Percentiles rank a stretch among this genome's conserved stretches.
Conservation (phyloP, 2,797 vertebrate genomes). For the Capromys pilorides region DNA sequence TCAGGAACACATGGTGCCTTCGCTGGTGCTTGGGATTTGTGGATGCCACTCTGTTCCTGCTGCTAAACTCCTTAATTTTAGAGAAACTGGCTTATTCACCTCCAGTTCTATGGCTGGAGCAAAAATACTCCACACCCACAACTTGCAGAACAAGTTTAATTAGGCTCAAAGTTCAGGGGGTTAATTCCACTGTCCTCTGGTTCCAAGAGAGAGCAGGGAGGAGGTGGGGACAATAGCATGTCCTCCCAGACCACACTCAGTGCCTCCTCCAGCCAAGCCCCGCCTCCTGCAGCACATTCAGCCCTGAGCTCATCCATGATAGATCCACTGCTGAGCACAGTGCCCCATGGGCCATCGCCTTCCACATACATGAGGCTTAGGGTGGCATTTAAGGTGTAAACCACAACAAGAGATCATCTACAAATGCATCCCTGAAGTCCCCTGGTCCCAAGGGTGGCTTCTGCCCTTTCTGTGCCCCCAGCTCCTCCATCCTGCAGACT, state of each 20-base stretch:
- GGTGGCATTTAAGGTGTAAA: not conserved
- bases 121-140: not conserved
- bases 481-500: not conserved
- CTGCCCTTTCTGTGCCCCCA: not conserved
- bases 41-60: not conserved
- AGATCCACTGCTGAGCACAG: not conserved
- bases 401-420: not conserved
- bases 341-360: not conserved
- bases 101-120: not conserved
- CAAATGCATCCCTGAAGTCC: not conserved
- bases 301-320: not conserved
- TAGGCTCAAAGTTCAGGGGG: not conserved
- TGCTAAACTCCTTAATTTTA: not conserved
- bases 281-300: not conserved
- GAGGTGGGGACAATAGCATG: not conserved
- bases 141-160: not conserved
- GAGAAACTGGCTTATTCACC: not conserved
- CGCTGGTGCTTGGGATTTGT: not conserved
- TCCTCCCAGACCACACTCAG: not conserved
- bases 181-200: not conserved
- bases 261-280: not conserved
- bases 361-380: not conserved
- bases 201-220: not conserved
- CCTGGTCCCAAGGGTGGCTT: not conserved
- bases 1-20: too few species aligned